Evolutionary conservation across 2,797 vertebrate species (phyloP), one percentile per base, ranked within the genome.

Genomic region (Pteropus rufus): DNA sequence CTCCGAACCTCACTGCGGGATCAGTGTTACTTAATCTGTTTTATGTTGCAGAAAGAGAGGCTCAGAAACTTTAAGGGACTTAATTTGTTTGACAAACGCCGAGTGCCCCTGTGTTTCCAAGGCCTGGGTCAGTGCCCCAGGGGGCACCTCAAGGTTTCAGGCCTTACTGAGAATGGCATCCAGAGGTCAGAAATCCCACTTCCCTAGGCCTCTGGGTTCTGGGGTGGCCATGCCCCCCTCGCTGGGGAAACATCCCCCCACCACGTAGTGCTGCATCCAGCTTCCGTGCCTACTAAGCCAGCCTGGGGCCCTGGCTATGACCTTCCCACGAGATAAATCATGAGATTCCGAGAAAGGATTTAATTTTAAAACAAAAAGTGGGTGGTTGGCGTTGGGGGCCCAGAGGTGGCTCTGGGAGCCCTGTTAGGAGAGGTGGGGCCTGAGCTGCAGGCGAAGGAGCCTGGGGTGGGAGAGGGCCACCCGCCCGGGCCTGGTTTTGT

Each of bases 401-500:
- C 73, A 34, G 44, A 60, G 54, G 65, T 56, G 23, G 64, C 54
- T 18, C 15, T 0, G 0, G 60, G 72, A 92, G 21, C 79, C n/a
- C 69, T 64, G 44, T 60, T 54, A 3, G 3, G 39, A 86, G 18
- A 23, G 2, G 26, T 36, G 46, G 72, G 60, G 36, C 34, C 21
- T 2, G 4, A 64, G 9, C 31, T 2, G 15, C 21, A 8, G 46
- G 67, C 0, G 6, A 15, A 12, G 14, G 64, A 65, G 81, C 88
- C 64, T 69, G 18, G 79, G 65, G 93, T 77, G 0, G 54, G 79
- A 86, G 46, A 75, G 79, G 93, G 58, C 62, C 21, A 52, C 73
- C 56, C n/a, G n/a, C 58, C 62, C 1, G 0, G 65, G 70, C 87
- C 62, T 29, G 77, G 83, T 95, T 96, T 94, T 97, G 81, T 97